Conservation (phyloP, 2,113 vertebrate genomes). For the Corvus cornix region DNA sequence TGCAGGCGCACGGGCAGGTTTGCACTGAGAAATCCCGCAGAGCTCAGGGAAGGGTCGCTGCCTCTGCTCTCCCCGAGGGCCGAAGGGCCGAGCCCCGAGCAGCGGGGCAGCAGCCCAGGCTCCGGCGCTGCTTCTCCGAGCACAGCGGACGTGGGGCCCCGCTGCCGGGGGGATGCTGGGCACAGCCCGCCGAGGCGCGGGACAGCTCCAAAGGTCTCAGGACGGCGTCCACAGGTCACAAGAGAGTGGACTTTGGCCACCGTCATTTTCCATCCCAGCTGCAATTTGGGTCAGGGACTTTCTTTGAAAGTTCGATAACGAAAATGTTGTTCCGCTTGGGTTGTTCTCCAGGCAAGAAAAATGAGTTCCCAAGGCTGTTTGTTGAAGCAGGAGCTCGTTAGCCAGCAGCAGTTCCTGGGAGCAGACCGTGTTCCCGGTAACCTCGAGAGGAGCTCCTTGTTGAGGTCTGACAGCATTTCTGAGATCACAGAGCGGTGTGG, state of each 20-base stretch:
- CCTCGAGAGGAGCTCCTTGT: not conserved
- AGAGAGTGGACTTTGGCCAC: not conserved
- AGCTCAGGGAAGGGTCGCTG: not conserved
- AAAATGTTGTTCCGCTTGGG: not conserved
- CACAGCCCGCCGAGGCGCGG: not conserved
- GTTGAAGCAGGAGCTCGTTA: not conserved
- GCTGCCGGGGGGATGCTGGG: not conserved
- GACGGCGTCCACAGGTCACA: not conserved
- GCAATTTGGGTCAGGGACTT: not conserved
- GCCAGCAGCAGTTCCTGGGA: not conserved
- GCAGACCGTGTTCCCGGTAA: not conserved
- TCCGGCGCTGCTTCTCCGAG: not conserved
- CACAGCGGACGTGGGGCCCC: no score
- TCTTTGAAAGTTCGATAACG: rapidly evolving
- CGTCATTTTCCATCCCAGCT: not conserved
- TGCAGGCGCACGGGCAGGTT: not conserved
- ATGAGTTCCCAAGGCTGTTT: not conserved
- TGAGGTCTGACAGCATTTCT: not conserved
- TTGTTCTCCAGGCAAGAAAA: not conserved
- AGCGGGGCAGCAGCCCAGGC: not conserved
- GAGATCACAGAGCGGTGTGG: not conserved
- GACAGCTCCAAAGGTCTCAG: not conserved
- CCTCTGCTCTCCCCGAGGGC: not conserved
- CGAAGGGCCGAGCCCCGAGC: not conserved
- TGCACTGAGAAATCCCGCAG: not conserved